phyloP scores from a whole-genome alignment of 2,797 vertebrate genomes.

The Halcyon leucocephala region DNA sequence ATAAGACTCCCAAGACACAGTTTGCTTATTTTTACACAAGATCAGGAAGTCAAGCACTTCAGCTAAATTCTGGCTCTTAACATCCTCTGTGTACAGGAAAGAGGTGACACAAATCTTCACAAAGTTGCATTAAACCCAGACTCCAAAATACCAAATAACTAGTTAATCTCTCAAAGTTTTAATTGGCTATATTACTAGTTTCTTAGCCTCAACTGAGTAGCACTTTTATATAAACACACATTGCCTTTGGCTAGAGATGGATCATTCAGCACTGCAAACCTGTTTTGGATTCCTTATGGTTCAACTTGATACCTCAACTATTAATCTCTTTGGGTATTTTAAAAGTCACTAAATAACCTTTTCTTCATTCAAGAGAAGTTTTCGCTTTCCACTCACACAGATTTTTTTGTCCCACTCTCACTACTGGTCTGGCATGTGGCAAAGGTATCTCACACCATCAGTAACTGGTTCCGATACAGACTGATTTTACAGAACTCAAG shows the following conservation, averaged over 20 bases:
- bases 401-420: background rate
- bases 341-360: background rate
- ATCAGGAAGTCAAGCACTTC: background rate
- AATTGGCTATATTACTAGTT: background rate
- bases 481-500: background rate
- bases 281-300: background rate
- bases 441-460: slow-evolving; percentile 55
- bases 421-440: slow-evolving; percentile 14
- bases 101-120: background rate
- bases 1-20: background rate
- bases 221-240: background rate
- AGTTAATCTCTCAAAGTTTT: background rate
- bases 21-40: background rate
- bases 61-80: background rate
- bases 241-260: background rate
- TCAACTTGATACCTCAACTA: background rate
- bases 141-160: background rate
- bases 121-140: background rate
- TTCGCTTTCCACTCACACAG: background rate
- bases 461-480: background rate
- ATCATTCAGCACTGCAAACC: background rate
- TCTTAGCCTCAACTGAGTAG: background rate
- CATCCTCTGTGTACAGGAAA: background rate
- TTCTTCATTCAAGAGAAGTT: background rate
- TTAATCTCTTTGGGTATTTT: rapidly evolving